phyloP scores from a whole-genome alignment of 2,797 vertebrate genomes.

The Bufotes viridis region DNA sequence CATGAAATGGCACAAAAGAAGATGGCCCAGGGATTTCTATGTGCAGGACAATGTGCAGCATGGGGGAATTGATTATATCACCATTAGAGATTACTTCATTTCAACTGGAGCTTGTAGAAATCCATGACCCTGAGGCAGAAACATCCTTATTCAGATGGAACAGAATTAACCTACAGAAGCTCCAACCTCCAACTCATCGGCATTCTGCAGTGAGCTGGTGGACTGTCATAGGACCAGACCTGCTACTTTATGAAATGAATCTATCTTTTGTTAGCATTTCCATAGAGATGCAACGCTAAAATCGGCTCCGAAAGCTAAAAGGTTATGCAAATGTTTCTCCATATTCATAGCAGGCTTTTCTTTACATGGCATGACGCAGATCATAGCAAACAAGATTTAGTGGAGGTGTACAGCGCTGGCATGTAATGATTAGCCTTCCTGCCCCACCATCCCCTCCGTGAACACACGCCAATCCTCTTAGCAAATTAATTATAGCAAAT shows the following conservation, averaged over 20 bases:
- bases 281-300: neutral
- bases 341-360: neutral
- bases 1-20: neutral
- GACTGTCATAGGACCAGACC: neutral
- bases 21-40: neutral
- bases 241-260: neutral
- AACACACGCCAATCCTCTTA: constrained; percentile 61
- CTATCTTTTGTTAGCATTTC: neutral
- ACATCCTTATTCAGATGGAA: no score
- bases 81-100: no score
- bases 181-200: neutral
- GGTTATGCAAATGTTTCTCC: neutral
- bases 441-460: constrained; percentile 12
- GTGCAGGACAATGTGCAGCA: no score
- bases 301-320: neutral
- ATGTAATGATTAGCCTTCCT: constrained; percentile 39
- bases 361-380: constrained; percentile 6
- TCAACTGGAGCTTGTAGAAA: neutral
- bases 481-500: constrained; percentile 76
- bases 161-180: no score
- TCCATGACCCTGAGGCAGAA: neutral
- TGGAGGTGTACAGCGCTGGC: constrained; percentile 1
- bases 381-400: neutral
- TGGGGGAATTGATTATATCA: no score
- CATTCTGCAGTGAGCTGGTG: neutral